Conservation (phyloP, 2,797 vertebrate genomes). For the Thunnus albacares region DNA sequence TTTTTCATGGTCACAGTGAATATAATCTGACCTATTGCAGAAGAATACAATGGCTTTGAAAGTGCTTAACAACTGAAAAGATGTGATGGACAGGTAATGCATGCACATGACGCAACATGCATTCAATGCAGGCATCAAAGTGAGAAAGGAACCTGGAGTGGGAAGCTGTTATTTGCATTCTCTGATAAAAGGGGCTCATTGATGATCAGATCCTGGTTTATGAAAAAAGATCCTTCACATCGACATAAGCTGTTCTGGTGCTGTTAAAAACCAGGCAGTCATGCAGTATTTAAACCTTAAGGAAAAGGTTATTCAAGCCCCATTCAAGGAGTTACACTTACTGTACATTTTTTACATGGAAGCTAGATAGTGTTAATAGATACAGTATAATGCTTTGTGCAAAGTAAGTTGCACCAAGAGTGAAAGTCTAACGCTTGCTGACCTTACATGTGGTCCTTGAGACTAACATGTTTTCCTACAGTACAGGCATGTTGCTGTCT, state of each 20-base stretch:
- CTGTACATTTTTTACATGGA: constrained; percentile 77
- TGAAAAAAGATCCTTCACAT: constrained; percentile 27
- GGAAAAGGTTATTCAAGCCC: constrained; percentile 38
- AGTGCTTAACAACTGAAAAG: constrained; percentile 70
- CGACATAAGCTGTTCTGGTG: constrained; percentile 30
- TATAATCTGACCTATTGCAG: constrained; percentile 81
- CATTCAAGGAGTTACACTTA: constrained; percentile 50
- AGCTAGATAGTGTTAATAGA: constrained; percentile 62
- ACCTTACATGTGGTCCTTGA: constrained; percentile 49
- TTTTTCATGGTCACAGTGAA: constrained; percentile 82
- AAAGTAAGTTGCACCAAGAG: constrained; percentile 66
- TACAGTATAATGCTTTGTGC: constrained; percentile 62
- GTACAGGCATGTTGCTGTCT: constrained; percentile 36
- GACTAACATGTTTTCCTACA: constrained; percentile 50
- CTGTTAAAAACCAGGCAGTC: constrained; percentile 60
- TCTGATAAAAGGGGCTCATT: constrained; percentile 26
- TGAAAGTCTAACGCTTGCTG: constrained; percentile 44
- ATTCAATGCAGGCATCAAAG: constrained; percentile 48
- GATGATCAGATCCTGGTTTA: constrained; percentile 19
- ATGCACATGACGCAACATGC: constrained; percentile 72
- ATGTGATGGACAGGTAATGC: constrained; percentile 44
- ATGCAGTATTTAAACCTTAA: constrained; percentile 67
- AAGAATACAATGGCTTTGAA: constrained; percentile 79
- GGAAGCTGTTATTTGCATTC: constrained; percentile 46
- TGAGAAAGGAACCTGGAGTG: constrained; percentile 36